Evolutionary conservation across 2,888 invertebrate genomes (phyloP).

Genomic region (Callinectes sapidus): DNA sequence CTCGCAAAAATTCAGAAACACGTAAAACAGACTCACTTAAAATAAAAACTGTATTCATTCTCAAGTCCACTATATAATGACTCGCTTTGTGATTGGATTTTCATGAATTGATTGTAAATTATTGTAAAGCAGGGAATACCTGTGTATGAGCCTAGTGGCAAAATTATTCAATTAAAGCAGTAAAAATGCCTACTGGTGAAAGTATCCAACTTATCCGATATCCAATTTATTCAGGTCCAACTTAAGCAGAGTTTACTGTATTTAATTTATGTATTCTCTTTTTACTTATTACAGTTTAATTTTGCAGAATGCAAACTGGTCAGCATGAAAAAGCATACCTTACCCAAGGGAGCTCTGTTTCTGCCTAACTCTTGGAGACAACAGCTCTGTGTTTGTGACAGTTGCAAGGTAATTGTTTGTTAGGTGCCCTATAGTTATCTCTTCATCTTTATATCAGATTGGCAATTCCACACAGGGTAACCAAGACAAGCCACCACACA

Average conservation of each 20-base stretch:
- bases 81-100: neutral
- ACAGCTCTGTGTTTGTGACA: constrained; percentile 79
- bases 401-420: constrained; percentile 75
- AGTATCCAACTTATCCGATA: no score
- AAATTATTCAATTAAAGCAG: no score
- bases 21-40: no score
- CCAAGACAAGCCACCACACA: neutral
- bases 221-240: no score
- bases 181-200: no score
- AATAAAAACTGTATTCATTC: no score
- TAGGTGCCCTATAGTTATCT: neutral
- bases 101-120: no score
- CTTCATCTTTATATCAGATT: neutral
- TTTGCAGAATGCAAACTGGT: constrained; percentile 53
- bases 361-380: constrained; percentile 81
- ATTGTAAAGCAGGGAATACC: no score
- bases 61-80: no score
- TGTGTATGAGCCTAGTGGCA: no score
- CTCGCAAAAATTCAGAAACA: no score
- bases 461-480: neutral
- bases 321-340: constrained; percentile 24
- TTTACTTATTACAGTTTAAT: neutral
- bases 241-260: no score
- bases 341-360: constrained; percentile 74
- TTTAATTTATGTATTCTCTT: neutral